Conservation (phyloP, 2,888 invertebrate species). For the Escarpia spicata region DNA sequence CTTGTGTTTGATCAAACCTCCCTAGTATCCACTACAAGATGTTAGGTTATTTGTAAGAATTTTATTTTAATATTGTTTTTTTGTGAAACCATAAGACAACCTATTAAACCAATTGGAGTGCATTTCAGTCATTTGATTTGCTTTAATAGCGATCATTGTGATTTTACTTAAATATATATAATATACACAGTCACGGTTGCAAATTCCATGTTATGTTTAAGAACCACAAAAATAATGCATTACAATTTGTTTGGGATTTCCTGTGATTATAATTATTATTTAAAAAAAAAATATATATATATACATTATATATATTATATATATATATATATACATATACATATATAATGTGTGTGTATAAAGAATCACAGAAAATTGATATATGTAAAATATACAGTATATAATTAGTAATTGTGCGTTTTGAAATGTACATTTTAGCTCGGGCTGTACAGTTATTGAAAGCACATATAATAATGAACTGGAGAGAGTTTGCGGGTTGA, state of each 20-base stretch:
- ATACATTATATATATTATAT: neutral
- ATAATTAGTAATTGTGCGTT: neutral
- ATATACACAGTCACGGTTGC: neutral
- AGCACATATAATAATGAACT: neutral
- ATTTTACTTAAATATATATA: neutral
- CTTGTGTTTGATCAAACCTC: too few relatives aligned
- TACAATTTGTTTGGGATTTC: too few relatives aligned
- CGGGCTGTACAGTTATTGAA: neutral
- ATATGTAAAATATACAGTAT: neutral
- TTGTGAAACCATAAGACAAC: too few relatives aligned
- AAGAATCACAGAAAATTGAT: neutral
- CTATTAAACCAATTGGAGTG: too few relatives aligned
- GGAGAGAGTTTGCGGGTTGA: neutral
- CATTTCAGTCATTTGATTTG: too few relatives aligned
- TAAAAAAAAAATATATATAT: too few relatives aligned
- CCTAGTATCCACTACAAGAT: too few relatives aligned
- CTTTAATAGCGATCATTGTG: too few relatives aligned
- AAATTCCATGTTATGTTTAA: neutral
- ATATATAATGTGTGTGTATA: slow-evolving; percentile 13
- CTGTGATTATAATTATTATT: too few relatives aligned
- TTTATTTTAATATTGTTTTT: too few relatives aligned
- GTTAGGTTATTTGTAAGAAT: too few relatives aligned
- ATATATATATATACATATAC: slow-evolving; percentile 18
- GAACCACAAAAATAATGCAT: too few relatives aligned
- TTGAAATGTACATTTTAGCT: neutral